A percentile compares a stretch with the other conserved stretches of the same genome.
Evolutionary conservation across 1,140 invertebrate species (phyloP).

Genomic region (Phenacoccus solenopsis): DNA sequence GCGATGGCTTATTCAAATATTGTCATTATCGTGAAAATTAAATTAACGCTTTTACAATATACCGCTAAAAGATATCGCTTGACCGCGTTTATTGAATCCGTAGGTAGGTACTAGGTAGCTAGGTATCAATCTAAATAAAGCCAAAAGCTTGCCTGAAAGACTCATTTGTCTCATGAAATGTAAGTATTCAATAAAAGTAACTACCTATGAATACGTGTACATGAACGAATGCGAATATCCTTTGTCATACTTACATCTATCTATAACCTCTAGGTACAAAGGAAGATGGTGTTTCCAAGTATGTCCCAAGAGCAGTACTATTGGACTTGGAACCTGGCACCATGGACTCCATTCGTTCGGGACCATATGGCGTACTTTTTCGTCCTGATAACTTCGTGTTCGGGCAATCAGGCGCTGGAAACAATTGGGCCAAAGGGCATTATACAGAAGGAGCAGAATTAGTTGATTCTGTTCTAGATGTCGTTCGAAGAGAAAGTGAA

Average conservation of each 20-base stretch:
- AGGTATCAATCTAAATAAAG: too few relatives aligned
- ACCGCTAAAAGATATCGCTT: not conserved
- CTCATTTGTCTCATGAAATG: not conserved
- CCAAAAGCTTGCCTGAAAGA: not conserved
- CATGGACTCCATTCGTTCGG: conserved; percentile 58
- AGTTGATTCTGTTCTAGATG: conserved; percentile 63
- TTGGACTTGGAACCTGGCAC: conserved; percentile 63
- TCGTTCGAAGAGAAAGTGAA: conserved; percentile 64
- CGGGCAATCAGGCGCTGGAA: conserved; percentile 50
- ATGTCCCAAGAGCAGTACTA: conserved; percentile 47
- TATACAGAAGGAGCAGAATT: conserved; percentile 67
- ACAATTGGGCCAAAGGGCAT: conserved; percentile 68
- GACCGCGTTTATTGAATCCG: too few relatives aligned
- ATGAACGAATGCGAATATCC: too few relatives aligned
- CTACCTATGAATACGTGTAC: not conserved
- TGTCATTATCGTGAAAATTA: not conserved
- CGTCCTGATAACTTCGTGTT: conserved; percentile 60
- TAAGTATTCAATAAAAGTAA: not conserved
- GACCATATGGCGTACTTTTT: conserved; percentile 57
- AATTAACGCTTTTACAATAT: not conserved
- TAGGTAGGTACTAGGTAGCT: too few relatives aligned
- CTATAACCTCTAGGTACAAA: not conserved
- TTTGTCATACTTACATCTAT: too few relatives aligned
- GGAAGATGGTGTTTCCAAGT: conserved; percentile 27
- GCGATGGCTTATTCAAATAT: not conserved